Percentiles rank a stretch among this genome's conserved stretches.
Evolutionary conservation across 2,888 invertebrate genomes (phyloP).

Genomic region (Limnephilus auricula): DNA sequence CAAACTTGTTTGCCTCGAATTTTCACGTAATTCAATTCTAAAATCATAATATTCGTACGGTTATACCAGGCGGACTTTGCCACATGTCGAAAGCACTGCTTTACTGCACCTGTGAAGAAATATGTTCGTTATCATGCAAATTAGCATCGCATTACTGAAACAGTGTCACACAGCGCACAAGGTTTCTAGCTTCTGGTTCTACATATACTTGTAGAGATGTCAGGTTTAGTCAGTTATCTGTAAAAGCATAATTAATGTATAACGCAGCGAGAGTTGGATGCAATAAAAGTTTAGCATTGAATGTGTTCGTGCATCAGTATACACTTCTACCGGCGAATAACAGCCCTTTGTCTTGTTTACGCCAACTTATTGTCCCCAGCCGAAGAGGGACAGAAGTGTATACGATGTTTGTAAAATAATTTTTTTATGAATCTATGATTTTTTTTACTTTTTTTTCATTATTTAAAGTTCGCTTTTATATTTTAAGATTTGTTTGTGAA

Average conservation of each 20-base stretch:
- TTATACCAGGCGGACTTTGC: neutral
- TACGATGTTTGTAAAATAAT: too few relatives aligned
- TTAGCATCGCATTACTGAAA: constrained; percentile 25
- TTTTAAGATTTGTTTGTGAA: too few relatives aligned
- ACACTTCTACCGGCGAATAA: too few relatives aligned
- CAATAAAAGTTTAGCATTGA: too few relatives aligned
- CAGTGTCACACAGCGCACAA: neutral
- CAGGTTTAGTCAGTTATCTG: neutral
- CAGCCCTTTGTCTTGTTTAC: too few relatives aligned
- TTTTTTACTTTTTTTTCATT: too few relatives aligned
- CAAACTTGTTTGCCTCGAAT: neutral
- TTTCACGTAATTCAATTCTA: neutral
- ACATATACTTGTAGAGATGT: neutral
- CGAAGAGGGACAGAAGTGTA: too few relatives aligned
- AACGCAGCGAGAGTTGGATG: too few relatives aligned
- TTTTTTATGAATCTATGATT: too few relatives aligned
- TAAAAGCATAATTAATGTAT: neutral
- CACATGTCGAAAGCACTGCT: constrained; percentile 4
- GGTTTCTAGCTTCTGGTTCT: neutral
- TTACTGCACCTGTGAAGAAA: constrained; percentile 31
- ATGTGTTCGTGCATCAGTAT: too few relatives aligned
- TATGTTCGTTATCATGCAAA: constrained; percentile 32
- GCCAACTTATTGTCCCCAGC: too few relatives aligned
- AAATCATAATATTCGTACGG: constrained; percentile 13
- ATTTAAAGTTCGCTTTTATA: too few relatives aligned